These are phyloP conservation scores for Ptyas mucosa DNA, from an alignment of 2,113 vertebrate species.

Conservation along the genomic window DNA sequence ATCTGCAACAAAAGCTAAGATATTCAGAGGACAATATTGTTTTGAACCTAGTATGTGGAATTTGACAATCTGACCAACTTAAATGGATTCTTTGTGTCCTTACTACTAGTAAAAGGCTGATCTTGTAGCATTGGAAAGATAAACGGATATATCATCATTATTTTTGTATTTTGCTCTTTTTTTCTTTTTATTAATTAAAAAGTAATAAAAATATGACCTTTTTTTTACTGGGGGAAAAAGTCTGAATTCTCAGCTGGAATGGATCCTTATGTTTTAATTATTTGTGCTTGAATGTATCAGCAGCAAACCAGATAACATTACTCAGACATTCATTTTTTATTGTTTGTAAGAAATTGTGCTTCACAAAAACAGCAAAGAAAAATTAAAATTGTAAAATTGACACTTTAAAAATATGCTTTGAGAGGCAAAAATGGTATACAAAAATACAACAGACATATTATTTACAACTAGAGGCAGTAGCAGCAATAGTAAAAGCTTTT, in stretches of 20 bases:
- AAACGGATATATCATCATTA: neutral
- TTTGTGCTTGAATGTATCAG: neutral
- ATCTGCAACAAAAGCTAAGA: neutral
- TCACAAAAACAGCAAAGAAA: conserved; percentile 51
- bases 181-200: neutral
- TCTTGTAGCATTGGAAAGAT: neutral
- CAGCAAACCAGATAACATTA: neutral
- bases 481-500: conserved; percentile 49
- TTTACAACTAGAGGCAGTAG: conserved; percentile 66
- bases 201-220: neutral
- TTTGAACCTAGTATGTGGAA: neutral
- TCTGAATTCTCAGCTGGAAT: neutral
- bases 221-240: neutral
- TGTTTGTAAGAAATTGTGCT: conserved; percentile 55
- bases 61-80: neutral
- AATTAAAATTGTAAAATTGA: conserved; percentile 63
- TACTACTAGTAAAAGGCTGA: neutral
- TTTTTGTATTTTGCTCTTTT: neutral
- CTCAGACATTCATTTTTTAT: conserved; percentile 29
- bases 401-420: conserved; percentile 59
- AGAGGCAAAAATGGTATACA: conserved; percentile 64
- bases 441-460: conserved; percentile 70
- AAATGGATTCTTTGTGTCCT: neutral
- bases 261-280: neutral
- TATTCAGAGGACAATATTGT: neutral